Base-by-base conservation (phyloP, 2,888 invertebrate species). In the Campoplex capitator region DNA sequence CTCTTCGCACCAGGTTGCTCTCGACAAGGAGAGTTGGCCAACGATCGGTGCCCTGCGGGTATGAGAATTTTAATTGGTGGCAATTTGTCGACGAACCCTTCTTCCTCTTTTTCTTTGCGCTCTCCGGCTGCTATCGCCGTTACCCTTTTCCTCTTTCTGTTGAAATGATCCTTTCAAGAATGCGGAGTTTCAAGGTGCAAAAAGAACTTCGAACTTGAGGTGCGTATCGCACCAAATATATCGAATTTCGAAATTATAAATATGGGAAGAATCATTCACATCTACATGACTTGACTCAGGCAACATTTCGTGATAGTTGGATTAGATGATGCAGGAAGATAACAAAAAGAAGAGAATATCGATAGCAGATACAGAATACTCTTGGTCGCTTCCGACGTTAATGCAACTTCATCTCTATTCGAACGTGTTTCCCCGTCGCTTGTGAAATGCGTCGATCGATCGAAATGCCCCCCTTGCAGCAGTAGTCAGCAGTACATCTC, bases 51-150 rank as follows among this genome's bases (percentile, higher is more conserved):
- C 82, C 83, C 89, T 84, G 87, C 84, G 83, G 89, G 87, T 84
- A 88, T 82, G 90, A 90, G 92, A 92, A 92, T 92, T 92, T 92
- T 92, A 92, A 92, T 92, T 92, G 92, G 91, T 88, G 88, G 88
- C 91, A 91, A 92, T 92, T 92, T 92, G 91, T 92, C 92, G 87
- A 74, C 82, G 83, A 54, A 73, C 83, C 76, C 75, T 83, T 75
- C 82, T 78, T 56, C 51, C 58, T 70, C 76, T 62, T 71, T 73
- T 71, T 67, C 76, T 84, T 76, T 78, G 54, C 35, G 73, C 35
- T 74, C 28, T 23, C 58, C 62, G 45, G 58, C 62, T 51, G 73
- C 56, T 58, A 32, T 76, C 56, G 65, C 32, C 65, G 42, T 56
- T 51, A 51, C 56, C 71, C 76, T 83, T 62, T 83, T 68, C 70